Conservation (phyloP, 2,113 vertebrate genomes). For the Illadopsis cleaveri region DNA sequence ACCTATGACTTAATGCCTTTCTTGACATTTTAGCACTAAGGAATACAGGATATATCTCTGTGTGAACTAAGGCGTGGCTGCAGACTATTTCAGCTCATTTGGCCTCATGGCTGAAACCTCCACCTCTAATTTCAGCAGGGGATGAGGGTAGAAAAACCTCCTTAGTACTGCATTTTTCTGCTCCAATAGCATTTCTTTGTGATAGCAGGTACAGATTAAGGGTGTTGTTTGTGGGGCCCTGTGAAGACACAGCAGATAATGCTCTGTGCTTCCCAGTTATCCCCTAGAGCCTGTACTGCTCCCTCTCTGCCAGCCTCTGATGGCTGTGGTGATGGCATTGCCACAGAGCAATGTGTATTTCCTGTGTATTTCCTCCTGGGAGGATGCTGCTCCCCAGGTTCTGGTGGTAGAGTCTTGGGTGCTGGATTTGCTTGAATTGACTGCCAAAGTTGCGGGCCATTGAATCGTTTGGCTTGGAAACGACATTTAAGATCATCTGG, state of each 20-base stretch:
- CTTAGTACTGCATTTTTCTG: not conserved
- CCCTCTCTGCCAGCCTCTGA: not conserved
- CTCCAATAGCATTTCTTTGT: not conserved
- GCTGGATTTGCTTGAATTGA: not conserved
- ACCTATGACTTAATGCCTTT: not conserved
- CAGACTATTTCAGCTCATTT: not conserved
- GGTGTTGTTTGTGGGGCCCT: not conserved
- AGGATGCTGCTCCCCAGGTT: not conserved
- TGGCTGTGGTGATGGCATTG: not conserved
- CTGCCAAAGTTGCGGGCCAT: not conserved
- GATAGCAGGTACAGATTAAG: not conserved
- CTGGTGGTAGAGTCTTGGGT: not conserved
- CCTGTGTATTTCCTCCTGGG: not conserved
- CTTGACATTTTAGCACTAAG: not conserved
- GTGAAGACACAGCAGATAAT: not conserved
- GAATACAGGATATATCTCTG: not conserved
- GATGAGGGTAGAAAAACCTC: not conserved
- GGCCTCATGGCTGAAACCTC: not conserved
- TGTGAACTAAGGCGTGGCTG: not conserved
- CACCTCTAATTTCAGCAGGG: not conserved
- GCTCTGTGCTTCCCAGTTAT: not conserved
- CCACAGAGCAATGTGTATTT: not conserved
- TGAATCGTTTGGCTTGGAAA: not conserved
- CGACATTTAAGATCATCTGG: not conserved
- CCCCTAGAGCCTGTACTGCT: accelerated